A percentile compares a stretch with the other conserved stretches of the same genome.
phyloP scores from a whole-genome alignment of 2,888 invertebrate species.

The Choristoneura rosaceana region DNA sequence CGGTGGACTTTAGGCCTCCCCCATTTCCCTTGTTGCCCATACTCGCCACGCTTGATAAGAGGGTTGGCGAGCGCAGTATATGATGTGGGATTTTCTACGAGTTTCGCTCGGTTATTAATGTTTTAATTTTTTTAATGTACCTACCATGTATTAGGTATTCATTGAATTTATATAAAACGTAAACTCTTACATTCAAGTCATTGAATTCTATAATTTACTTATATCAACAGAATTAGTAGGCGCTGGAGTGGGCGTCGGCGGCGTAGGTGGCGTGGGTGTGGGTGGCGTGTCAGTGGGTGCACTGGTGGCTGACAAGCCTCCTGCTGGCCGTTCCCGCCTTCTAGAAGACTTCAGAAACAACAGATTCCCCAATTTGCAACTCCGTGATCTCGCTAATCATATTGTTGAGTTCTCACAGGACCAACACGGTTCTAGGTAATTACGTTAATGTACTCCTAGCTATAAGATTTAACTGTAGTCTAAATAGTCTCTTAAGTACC shows the following conservation, averaged over 20 bases:
- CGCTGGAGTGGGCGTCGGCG: slow-evolving; percentile 58
- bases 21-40: too few relatives aligned
- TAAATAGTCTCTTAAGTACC: too few relatives aligned
- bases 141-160: too few relatives aligned
- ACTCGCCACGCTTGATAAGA: too few relatives aligned
- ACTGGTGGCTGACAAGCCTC: slow-evolving; percentile 79
- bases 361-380: slow-evolving; percentile 94
- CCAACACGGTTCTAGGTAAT: slow-evolving; percentile 96
- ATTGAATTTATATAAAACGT: neutral
- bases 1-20: too few relatives aligned
- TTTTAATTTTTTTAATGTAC: too few relatives aligned
- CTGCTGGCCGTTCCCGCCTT: slow-evolving; percentile 93
- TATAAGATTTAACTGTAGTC: too few relatives aligned
- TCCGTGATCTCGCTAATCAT: slow-evolving; percentile 98
- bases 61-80: too few relatives aligned
- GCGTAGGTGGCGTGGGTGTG: slow-evolving; percentile 57
- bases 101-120: too few relatives aligned
- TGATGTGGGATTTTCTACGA: too few relatives aligned
- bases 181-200: neutral
- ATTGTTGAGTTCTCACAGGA: slow-evolving; percentile 99
- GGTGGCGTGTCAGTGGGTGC: slow-evolving; percentile 61
- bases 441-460: neutral
- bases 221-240: slow-evolving; percentile 69
- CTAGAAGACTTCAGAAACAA: slow-evolving; percentile 98
- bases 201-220: neutral